Conservation (phyloP, 2,797 vertebrate genomes). For the Tragopan temminckii region DNA sequence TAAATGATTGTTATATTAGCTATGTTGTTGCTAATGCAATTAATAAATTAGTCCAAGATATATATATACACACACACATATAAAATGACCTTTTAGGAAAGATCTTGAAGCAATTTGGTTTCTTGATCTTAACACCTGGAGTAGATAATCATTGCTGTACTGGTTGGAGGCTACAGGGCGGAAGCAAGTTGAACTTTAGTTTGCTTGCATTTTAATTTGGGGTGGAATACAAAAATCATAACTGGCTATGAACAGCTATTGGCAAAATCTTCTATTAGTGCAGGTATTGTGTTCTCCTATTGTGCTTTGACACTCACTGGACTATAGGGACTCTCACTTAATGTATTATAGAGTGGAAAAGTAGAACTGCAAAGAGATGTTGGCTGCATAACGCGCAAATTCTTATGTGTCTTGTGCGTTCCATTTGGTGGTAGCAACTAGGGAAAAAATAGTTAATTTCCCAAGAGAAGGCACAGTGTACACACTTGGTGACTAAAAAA, state of each 20-base stretch:
- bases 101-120: neutral
- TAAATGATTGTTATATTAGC: no score
- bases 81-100: neutral
- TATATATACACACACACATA: neutral
- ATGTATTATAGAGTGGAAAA: constrained; percentile 41
- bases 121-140: neutral
- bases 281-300: constrained; percentile 46
- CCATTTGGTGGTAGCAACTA: constrained; percentile 26
- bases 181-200: neutral
- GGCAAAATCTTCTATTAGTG: constrained; percentile 49
- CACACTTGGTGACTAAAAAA: neutral
- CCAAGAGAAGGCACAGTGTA: constrained; percentile 15
- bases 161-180: neutral
- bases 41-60: neutral
- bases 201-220: constrained; percentile 1
- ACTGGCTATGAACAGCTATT: constrained; percentile 3
- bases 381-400: constrained; percentile 14
- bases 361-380: neutral
- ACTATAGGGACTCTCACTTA: constrained; percentile 33
- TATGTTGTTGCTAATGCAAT: neutral
- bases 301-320: constrained; percentile 15
- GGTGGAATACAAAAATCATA: neutral
- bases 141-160: neutral
- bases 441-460: constrained; percentile 51
- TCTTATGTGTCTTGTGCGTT: constrained; percentile 22